Evolutionary conservation across 2,797 vertebrate species (phyloP), one percentile per base, ranked within the genome.

Genomic region (Thalassophryne amazonica): DNA sequence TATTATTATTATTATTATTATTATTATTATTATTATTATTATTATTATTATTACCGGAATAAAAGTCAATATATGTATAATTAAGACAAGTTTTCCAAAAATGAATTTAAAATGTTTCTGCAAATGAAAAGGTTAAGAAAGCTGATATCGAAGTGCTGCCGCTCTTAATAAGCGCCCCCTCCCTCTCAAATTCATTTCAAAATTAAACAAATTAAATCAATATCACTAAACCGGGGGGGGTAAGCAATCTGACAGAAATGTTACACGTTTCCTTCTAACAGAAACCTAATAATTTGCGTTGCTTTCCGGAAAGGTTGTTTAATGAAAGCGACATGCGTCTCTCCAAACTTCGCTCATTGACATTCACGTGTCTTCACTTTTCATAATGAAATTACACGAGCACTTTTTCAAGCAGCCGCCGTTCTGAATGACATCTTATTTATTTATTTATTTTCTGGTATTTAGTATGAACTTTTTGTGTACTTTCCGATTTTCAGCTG

Each of bases 141-240:
- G 60, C 29, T 46, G 67, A 35, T 63, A 53, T 76, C 58, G 47
- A 42, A 32, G 43, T 14, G 7, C 40, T 48, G 54, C 73, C 59
- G 53, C 46, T 64, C 71, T 79, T 76, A 84, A 78, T 77, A 80
- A 77, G 68, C 65, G 81, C 62, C 18, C 53, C 51, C 43, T 58
- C 57, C 49, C 55, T 55, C 63, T 50, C 56, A 35, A 55, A 58
- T 27, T 52, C 61, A 55, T 71, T 37, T 67, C 49, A 69, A 65
- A 77, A 76, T 81, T 75, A 60, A 73, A 83, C 77, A 87, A 84
- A 89, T 89, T 83, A 86, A 88, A 87, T 76, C 57, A 74, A 68
- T 71, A 34, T 69, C 69, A 63, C 60, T 53, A 86, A 77, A 78
- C 70, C 78, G 59, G 69, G 42, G 49, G 54, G 54, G 45, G 30